Conservation (phyloP, 2,888 invertebrate species). For the Phalera bucephala region DNA sequence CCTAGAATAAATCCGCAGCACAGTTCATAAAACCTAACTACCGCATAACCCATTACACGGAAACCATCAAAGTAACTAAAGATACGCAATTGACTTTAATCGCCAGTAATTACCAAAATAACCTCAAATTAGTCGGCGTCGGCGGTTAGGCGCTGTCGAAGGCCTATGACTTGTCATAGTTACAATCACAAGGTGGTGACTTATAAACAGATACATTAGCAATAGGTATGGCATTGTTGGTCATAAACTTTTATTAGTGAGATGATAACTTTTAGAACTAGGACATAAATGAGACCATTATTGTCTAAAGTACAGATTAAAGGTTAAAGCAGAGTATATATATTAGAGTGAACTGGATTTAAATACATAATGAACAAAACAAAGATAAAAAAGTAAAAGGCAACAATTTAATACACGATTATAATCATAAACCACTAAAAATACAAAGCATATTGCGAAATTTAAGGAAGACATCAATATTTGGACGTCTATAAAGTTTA, state of each 20-base stretch:
- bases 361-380: no score
- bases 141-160: constrained; percentile 3
- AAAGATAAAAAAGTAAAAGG: no score
- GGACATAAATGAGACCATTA: no score
- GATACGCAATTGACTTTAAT: constrained; percentile 8
- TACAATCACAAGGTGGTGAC: background rate
- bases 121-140: constrained; percentile 3
- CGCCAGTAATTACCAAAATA: constrained; percentile 9
- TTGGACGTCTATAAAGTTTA: constrained; percentile 22
- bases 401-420: background rate
- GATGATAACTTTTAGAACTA: no score
- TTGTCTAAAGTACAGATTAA: no score
- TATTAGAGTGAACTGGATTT: no score
- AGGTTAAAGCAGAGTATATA: no score
- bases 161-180: constrained; percentile 3
- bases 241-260: no score
- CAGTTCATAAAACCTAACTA: background rate
- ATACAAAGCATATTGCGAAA: constrained; percentile 1
- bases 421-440: no score
- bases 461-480: constrained; percentile 7
- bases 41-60: constrained; percentile 1
- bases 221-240: no score
- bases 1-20: no score
- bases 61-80: constrained; percentile 10
- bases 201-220: no score